Evolutionary conservation across 2,888 invertebrate species (phyloP).

Genomic region (Drosophila histrio): DNA sequence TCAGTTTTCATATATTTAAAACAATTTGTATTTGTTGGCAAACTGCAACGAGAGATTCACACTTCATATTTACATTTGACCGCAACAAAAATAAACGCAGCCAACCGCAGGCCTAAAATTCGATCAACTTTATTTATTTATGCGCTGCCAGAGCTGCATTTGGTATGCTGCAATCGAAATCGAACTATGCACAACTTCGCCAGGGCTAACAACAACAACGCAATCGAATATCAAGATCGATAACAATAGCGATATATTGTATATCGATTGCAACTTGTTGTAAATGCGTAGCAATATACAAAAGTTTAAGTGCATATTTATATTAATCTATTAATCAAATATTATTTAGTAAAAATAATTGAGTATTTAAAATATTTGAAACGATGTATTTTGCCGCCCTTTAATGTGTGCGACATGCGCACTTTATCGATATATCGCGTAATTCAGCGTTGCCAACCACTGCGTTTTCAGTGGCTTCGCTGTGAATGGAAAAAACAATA

Average conservation of each 20-base stretch:
- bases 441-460: conserved; percentile 18
- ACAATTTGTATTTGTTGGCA: conserved; percentile 22
- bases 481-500: conserved; percentile 42
- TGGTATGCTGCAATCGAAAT: conserved; percentile 30
- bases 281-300: too few relatives aligned
- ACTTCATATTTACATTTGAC: conserved; percentile 68
- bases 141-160: conserved; percentile 62
- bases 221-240: conserved; percentile 25
- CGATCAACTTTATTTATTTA: conserved; percentile 68
- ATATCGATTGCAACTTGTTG: not conserved
- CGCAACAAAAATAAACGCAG: conserved; percentile 55
- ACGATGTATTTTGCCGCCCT: not conserved
- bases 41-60: conserved; percentile 45
- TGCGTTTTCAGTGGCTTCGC: not conserved
- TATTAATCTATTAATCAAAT: too few relatives aligned
- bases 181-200: conserved; percentile 6
- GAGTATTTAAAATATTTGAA: not conserved
- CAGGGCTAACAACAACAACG: not conserved
- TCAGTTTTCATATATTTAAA: conserved; percentile 37
- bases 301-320: too few relatives aligned
- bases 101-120: conserved; percentile 49
- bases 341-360: too few relatives aligned
- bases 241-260: not conserved
- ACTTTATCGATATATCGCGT: not conserved
- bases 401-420: not conserved